Evolutionary conservation across 2,113 vertebrate species (phyloP).

Genomic region (Bufo bufo): DNA sequence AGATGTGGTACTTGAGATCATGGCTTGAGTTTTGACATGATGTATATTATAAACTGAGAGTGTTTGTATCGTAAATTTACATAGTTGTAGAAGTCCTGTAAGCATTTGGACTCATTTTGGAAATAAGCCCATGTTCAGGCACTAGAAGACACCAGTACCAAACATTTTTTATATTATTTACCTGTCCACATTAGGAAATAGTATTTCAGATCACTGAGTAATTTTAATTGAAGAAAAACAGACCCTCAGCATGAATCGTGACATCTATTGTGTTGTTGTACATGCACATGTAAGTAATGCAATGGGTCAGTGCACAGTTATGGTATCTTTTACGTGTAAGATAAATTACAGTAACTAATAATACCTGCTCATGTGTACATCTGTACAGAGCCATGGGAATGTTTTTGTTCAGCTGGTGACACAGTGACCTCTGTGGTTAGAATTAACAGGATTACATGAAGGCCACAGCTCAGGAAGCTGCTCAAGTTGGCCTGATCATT

Average conservation of each 20-base stretch:
- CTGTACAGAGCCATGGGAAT: neutral
- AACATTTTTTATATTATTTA: neutral
- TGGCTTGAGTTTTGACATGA: neutral
- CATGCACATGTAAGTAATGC: neutral
- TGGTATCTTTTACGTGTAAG: neutral
- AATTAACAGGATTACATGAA: constrained; percentile 6
- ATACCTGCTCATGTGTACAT: neutral
- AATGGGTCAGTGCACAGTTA: neutral
- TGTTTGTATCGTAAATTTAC: neutral
- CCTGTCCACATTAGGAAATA: neutral
- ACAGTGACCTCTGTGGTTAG: neutral
- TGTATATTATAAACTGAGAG: neutral
- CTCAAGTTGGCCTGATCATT: neutral
- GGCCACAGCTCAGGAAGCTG: neutral
- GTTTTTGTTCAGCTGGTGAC: neutral
- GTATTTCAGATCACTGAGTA: neutral
- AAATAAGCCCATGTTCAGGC: neutral
- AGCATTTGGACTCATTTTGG: neutral
- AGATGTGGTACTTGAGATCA: neutral
- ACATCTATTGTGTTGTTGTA: neutral
- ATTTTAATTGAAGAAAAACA: neutral
- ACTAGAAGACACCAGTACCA: neutral
- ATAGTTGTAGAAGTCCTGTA: neutral
- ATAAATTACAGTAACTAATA: neutral
- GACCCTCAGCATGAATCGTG: no score